Evolutionary conservation across 2,797 vertebrate species (phyloP).

Genomic region (Hypotaenidia okinawae): DNA sequence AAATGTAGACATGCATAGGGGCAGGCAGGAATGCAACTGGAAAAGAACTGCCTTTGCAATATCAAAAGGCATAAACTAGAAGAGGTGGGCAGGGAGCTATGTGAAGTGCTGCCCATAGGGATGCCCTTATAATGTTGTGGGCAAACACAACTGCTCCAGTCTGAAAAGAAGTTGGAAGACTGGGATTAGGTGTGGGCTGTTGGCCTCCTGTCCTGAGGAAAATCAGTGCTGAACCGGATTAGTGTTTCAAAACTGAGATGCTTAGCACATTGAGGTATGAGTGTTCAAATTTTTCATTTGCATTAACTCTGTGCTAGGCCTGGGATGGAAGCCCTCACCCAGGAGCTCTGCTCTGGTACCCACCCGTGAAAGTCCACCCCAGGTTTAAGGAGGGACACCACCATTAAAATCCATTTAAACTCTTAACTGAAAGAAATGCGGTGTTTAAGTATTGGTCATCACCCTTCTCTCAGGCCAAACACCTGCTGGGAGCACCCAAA

Average conservation of each 20-base stretch:
- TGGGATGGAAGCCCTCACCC: not conserved
- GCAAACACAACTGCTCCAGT: not conserved
- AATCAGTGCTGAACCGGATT: not conserved
- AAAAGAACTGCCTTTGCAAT: not conserved
- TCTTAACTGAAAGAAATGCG: not conserved
- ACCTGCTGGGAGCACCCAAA: not conserved
- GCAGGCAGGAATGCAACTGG: not conserved
- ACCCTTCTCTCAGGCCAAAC: not conserved
- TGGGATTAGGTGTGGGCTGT: not conserved
- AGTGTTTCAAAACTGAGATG: not conserved
- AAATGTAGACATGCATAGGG: not conserved
- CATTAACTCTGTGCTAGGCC: not conserved
- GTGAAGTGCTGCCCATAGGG: not conserved
- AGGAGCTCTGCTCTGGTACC: not conserved
- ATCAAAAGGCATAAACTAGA: not conserved
- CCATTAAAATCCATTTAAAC: not conserved
- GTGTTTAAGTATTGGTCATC: not conserved
- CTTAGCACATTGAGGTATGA: not conserved
- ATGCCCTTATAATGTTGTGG: not conserved
- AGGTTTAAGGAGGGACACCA: not conserved
- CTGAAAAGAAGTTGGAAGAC: not conserved
- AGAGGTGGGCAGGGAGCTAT: not conserved
- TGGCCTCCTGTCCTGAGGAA: not conserved
- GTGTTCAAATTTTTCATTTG: not conserved
- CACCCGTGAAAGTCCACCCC: not conserved